Evolutionary conservation across 2,888 invertebrate species (phyloP).

Genomic region (Heteromyza rotundicornis): DNA sequence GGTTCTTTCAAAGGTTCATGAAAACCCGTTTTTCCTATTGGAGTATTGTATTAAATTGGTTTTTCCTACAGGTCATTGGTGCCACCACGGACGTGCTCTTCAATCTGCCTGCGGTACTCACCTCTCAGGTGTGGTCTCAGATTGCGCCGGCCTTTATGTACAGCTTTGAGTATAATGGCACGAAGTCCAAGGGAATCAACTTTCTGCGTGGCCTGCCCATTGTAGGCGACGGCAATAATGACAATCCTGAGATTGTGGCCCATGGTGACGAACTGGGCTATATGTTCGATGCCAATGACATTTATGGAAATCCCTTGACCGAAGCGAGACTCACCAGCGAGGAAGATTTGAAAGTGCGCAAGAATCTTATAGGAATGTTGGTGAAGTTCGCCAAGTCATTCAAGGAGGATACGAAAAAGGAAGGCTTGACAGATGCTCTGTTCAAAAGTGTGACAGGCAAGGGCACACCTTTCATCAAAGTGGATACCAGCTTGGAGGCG

Average conservation of each 20-base stretch:
- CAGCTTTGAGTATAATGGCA: slow-evolving; percentile 76
- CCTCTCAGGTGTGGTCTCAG: slow-evolving; percentile 73
- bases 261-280: slow-evolving; percentile 79
- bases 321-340: slow-evolving; percentile 59
- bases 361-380: slow-evolving; percentile 71
- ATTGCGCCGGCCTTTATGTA: slow-evolving; percentile 73
- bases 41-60: neutral
- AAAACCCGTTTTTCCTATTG: neutral
- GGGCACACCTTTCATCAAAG: slow-evolving; percentile 66
- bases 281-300: slow-evolving; percentile 71
- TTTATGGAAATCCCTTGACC: slow-evolving; percentile 67
- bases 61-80: slow-evolving; percentile 46
- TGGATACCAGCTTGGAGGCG: slow-evolving; percentile 63
- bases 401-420: slow-evolving; percentile 22
- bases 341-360: slow-evolving; percentile 71
- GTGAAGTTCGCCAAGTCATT: slow-evolving; percentile 69
- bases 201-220: slow-evolving; percentile 74
- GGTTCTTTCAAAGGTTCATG: slow-evolving; percentile 52
- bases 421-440: slow-evolving; percentile 34
- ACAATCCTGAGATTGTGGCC: slow-evolving; percentile 54
- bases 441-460: slow-evolving; percentile 61
- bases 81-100: slow-evolving; percentile 75
- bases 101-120: slow-evolving; percentile 77
- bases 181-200: slow-evolving; percentile 67
- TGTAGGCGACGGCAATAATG: slow-evolving; percentile 62